Evolutionary conservation across 2,113 vertebrate species (phyloP).

Genomic region (Petroica traversi): DNA sequence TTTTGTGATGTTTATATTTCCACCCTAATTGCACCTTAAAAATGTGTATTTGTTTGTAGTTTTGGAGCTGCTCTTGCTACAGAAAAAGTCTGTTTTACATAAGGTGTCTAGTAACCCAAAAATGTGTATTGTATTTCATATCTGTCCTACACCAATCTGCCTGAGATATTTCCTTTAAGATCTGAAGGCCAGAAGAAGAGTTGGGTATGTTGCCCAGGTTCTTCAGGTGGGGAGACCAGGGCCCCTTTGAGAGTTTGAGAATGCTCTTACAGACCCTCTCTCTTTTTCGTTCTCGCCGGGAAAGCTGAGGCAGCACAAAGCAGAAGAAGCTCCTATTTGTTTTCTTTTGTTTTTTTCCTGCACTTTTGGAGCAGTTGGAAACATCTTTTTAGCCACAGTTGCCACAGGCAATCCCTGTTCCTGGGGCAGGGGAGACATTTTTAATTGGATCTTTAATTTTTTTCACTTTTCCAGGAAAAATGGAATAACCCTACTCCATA

Average conservation of each 20-base stretch:
- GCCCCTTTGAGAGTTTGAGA: too few relatives aligned
- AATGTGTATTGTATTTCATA: not conserved
- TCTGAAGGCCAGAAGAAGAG: not conserved
- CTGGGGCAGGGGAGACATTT: not conserved
- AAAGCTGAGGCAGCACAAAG: not conserved
- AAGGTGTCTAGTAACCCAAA: not conserved
- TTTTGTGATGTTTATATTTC: not conserved
- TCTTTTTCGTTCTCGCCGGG: not conserved
- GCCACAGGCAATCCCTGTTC: not conserved
- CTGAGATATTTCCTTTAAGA: not conserved
- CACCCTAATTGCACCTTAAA: too few relatives aligned
- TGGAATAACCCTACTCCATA: not conserved
- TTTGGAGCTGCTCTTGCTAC: not conserved
- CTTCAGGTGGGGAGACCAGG: not conserved
- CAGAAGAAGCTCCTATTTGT: fast-evolving
- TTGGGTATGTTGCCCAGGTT: fast-evolving
- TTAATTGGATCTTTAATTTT: not conserved
- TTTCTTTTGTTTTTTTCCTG: not conserved
- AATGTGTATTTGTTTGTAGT: not conserved
- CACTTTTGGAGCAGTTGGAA: not conserved
- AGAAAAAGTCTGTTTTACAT: not conserved
- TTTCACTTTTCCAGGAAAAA: not conserved
- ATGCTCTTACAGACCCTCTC: not conserved
- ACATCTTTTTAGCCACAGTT: not conserved
- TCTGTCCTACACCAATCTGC: not conserved